Conservation (phyloP, 2,797 vertebrate species). For the Adrianichthys oophorus region DNA sequence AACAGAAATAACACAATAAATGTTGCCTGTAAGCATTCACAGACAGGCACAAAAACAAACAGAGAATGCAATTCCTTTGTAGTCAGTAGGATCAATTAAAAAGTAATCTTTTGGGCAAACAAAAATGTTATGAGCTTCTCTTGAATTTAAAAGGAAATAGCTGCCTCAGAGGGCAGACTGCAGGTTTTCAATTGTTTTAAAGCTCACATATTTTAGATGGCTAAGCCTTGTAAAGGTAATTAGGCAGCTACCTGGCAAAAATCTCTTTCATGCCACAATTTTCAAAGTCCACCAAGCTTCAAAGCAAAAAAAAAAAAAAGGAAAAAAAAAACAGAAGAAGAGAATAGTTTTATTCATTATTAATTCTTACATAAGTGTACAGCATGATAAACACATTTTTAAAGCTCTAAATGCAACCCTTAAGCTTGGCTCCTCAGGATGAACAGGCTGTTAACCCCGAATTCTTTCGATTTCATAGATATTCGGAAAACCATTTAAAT, state of each 20-base stretch:
- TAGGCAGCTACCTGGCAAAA: constrained; percentile 64
- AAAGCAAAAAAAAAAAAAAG: constrained; percentile 45
- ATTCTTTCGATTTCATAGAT: constrained; percentile 27
- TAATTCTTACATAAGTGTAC: constrained; percentile 60
- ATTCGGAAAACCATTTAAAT: constrained; percentile 31
- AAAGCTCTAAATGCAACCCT: constrained; percentile 55
- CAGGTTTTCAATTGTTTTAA: constrained; percentile 54
- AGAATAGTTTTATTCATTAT: constrained; percentile 61
- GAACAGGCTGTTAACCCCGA: constrained; percentile 49
- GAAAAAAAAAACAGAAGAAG: constrained; percentile 49
- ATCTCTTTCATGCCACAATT: constrained; percentile 57
- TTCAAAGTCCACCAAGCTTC: constrained; percentile 62
- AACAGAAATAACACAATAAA: constrained; percentile 8
- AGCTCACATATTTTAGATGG: constrained; percentile 44
- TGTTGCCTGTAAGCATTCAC: constrained; percentile 13
- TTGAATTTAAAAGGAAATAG: constrained; percentile 37
- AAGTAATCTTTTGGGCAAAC: constrained; percentile 32
- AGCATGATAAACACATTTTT: constrained; percentile 64
- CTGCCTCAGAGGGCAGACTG: constrained; percentile 49
- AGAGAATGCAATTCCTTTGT: constrained; percentile 2
- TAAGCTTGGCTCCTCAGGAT: constrained; percentile 44
- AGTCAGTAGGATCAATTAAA: constrained; percentile 27
- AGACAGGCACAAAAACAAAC: constrained; percentile 9
- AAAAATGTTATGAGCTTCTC: constrained; percentile 45
- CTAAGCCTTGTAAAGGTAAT: constrained; percentile 61